These are phyloP conservation scores for Musca domestica DNA, from an alignment of 1,140 invertebrate genomes.

Conservation along the genomic window DNA sequence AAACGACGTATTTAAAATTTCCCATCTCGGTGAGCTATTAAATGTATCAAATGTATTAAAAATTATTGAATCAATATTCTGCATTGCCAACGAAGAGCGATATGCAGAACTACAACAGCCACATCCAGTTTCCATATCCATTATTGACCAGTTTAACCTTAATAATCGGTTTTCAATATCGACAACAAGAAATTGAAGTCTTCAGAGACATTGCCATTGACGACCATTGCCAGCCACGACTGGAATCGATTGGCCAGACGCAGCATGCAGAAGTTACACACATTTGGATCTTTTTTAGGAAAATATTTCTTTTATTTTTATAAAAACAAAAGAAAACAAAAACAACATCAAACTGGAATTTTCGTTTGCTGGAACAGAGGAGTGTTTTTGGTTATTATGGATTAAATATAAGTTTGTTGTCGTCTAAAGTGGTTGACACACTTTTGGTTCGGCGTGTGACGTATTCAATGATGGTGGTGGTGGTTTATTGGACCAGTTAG, in stretches of 20 bases:
- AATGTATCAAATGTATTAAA: too few relatives aligned
- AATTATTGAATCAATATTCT: too few relatives aligned
- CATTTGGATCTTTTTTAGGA: background rate
- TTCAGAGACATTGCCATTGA: too few relatives aligned
- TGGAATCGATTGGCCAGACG: background rate
- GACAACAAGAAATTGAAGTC: too few relatives aligned
- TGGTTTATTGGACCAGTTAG: background rate
- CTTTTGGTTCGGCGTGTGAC: background rate
- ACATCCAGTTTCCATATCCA: too few relatives aligned
- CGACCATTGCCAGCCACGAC: too few relatives aligned
- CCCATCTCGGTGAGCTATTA: too few relatives aligned
- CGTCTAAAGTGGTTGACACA: constrained; percentile 13
- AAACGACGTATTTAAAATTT: too few relatives aligned
- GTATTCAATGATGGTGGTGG: background rate
- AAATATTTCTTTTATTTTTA: background rate
- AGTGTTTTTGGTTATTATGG: constrained; percentile 16
- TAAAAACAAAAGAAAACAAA: background rate
- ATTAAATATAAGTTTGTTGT: background rate
- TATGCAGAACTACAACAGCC: too few relatives aligned
- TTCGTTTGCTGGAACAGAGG: constrained; percentile 5
- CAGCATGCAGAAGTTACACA: background rate
- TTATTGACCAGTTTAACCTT: too few relatives aligned
- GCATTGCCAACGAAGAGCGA: too few relatives aligned
- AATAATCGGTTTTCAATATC: too few relatives aligned
- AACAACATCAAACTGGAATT: background rate